These are phyloP conservation scores for Pelobates fuscus DNA, from an alignment of 2,113 vertebrate species.

Conservation along the genomic window DNA sequence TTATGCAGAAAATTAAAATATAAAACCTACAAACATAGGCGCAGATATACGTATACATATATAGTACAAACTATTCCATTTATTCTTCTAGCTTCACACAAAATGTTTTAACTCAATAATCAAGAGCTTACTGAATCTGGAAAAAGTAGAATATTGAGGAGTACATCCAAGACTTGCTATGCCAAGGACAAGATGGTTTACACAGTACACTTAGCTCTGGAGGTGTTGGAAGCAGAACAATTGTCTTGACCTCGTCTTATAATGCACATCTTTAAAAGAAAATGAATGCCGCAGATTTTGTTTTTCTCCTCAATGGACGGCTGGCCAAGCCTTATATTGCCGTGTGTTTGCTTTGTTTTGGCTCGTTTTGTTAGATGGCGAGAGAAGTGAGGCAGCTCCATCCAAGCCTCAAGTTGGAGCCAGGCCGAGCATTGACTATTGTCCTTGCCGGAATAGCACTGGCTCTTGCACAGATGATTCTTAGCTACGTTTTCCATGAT, in stretches of 20 bases:
- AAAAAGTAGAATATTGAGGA: slow-evolving; percentile 32
- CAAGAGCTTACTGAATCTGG: slow-evolving; percentile 2
- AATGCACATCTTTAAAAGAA: slow-evolving; percentile 20
- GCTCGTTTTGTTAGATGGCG: slow-evolving; percentile 28
- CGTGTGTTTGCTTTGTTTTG: slow-evolving; percentile 26
- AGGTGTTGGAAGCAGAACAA: slow-evolving; percentile 32
- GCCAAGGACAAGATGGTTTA: slow-evolving; percentile 46
- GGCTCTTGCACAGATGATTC: slow-evolving; percentile 10
- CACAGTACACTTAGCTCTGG: neutral
- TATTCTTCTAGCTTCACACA: neutral
- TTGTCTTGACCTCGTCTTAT: slow-evolving; percentile 18
- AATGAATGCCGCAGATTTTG: slow-evolving; percentile 38
- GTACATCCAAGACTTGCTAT: neutral
- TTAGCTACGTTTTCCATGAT: too few species aligned
- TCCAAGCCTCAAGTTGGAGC: slow-evolving; percentile 22
- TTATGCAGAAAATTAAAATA: too few species aligned
- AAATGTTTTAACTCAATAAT: slow-evolving; percentile 21
- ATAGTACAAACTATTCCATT: slow-evolving; percentile 15
- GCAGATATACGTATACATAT: neutral
- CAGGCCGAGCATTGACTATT: neutral
- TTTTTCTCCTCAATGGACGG: slow-evolving; percentile 32
- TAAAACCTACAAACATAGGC: too few species aligned
- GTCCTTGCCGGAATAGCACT: slow-evolving; percentile 27
- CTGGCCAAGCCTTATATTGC: slow-evolving; percentile 37
- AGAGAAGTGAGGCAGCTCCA: slow-evolving; percentile 12